Evolutionary conservation across 2,797 vertebrate genomes (phyloP).

Genomic region (Pseudomugil gertrudae): DNA sequence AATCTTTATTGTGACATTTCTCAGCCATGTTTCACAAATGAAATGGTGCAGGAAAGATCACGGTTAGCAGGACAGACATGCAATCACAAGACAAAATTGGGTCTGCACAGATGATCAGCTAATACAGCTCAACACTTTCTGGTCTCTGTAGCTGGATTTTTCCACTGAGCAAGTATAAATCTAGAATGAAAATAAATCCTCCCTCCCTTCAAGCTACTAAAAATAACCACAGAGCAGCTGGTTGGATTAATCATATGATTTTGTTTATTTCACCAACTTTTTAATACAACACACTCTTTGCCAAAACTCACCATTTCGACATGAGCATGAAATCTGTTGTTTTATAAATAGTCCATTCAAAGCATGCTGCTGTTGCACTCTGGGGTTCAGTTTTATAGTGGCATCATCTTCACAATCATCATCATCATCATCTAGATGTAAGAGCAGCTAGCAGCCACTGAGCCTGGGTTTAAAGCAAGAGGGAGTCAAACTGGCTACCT

Average conservation of each 20-base stretch:
- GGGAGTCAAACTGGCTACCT: slow-evolving; percentile 25
- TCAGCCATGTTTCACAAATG: neutral
- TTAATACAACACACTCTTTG: slow-evolving; percentile 15
- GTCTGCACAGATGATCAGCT: slow-evolving; percentile 9
- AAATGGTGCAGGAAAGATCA: neutral
- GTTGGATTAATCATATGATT: slow-evolving; percentile 27
- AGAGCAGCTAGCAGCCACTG: slow-evolving; percentile 1
- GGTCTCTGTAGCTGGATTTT: slow-evolving; percentile 5
- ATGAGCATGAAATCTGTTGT: neutral
- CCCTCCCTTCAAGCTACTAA: slow-evolving; percentile 12
- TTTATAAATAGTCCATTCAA: neutral
- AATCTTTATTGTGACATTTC: neutral
- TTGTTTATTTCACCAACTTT: slow-evolving; percentile 21
- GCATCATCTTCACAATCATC: slow-evolving; percentile 11
- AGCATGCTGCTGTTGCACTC: neutral
- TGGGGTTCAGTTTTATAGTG: slow-evolving; percentile 13
- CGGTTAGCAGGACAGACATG: no score
- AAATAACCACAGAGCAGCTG: slow-evolving; percentile 39
- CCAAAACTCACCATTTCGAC: neutral
- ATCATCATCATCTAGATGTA: no score
- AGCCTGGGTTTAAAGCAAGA: slow-evolving; percentile 13
- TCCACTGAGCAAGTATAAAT: neutral
- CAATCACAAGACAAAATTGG: neutral
- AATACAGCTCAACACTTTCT: slow-evolving; percentile 4
- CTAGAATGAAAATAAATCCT: slow-evolving; percentile 1